Percentiles rank a stretch among this genome's conserved stretches.
Evolutionary conservation across 2,113 vertebrate species (phyloP).

Genomic region (Perca fluviatilis): DNA sequence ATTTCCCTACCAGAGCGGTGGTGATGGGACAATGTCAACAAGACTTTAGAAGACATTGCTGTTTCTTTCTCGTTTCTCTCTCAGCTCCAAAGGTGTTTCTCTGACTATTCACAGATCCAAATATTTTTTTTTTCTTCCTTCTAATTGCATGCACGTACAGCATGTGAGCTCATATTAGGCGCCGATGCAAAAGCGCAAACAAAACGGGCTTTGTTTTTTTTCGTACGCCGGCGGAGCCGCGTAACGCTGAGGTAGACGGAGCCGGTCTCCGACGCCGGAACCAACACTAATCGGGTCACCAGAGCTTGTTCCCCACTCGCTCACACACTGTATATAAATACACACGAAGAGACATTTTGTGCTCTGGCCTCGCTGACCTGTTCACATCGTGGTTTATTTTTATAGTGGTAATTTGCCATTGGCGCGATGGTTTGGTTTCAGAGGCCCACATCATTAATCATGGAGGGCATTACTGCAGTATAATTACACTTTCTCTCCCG

Average conservation of each 20-base stretch:
- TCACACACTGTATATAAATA: conserved; percentile 75
- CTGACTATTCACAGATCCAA: neutral
- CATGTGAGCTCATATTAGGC: neutral
- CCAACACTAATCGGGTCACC: conserved; percentile 78
- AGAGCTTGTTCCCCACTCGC: conserved; percentile 67
- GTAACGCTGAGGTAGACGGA: conserved; percentile 32
- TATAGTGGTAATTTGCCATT: conserved; percentile 81
- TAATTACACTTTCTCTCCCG: conserved; percentile 79
- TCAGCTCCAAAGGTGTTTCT: neutral
- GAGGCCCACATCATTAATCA: conserved; percentile 83
- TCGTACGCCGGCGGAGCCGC: conserved; percentile 12
- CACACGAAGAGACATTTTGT: conserved; percentile 75
- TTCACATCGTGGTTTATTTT: conserved; percentile 82
- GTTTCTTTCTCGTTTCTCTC: neutral
- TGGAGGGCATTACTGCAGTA: conserved; percentile 75
- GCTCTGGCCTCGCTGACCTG: conserved; percentile 78
- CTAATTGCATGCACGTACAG: neutral
- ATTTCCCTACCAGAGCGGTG: neutral
- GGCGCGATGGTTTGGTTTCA: conserved; percentile 76
- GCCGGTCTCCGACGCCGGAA: conserved; percentile 55
- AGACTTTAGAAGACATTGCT: conserved; percentile 6
- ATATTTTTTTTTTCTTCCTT: conserved; percentile 1
- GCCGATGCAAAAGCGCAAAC: neutral
- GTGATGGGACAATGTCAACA: conserved; percentile 22
- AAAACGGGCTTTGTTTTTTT: conserved; percentile 1